Evolutionary conservation across 2,797 vertebrate genomes (phyloP).

Genomic region (Halcyon leucocephala): DNA sequence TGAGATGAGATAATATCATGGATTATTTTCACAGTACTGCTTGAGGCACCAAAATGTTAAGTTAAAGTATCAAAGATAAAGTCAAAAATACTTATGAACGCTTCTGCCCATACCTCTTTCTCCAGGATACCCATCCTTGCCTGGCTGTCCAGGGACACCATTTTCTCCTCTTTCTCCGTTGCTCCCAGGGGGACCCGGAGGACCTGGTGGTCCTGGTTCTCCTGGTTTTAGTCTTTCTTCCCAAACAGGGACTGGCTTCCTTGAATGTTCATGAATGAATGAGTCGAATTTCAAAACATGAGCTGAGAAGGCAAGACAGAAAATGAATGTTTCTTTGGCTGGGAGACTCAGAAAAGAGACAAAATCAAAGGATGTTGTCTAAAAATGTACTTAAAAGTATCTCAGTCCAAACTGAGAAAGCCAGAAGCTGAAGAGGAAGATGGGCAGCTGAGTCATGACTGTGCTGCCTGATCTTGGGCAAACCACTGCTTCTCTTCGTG

Average conservation of each 20-base stretch:
- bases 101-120: constrained; percentile 70
- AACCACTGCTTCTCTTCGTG: background rate
- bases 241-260: constrained; percentile 75
- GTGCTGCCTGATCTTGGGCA: background rate
- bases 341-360: background rate
- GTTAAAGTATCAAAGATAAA: background rate
- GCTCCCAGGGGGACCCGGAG: constrained; percentile 40
- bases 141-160: constrained; percentile 56
- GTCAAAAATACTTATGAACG: accelerated
- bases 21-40: background rate
- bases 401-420: background rate
- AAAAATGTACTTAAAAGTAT: background rate
- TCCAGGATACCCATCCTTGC: constrained; percentile 69
- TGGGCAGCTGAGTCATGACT: background rate
- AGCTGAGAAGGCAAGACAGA: constrained; percentile 53
- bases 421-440: background rate
- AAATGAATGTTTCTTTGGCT: background rate
- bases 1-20: background rate
- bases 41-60: background rate
- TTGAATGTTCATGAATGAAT: constrained; percentile 65
- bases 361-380: background rate
- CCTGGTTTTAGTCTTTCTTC: constrained; percentile 63
- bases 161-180: constrained; percentile 55
- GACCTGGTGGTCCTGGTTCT: constrained; percentile 63
- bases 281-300: constrained; percentile 76